phyloP scores from a whole-genome alignment of 2,113 vertebrate genomes.

The Tetraodon nigroviridis region DNA sequence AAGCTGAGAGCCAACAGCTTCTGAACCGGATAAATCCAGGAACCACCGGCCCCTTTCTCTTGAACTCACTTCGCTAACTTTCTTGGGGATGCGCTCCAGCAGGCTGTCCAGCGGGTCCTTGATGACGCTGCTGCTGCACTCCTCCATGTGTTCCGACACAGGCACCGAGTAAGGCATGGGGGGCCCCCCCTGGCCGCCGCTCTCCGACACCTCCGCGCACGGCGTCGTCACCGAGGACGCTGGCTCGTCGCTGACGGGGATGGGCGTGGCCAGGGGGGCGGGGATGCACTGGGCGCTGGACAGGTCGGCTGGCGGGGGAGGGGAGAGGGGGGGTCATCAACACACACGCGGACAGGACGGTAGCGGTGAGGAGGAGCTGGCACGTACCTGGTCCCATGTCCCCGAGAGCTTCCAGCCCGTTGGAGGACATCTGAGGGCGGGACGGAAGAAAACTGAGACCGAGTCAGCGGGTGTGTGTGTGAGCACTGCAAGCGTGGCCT shows the following conservation, averaged over 20 bases:
- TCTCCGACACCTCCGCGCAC: conserved; percentile 71
- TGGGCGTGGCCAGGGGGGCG: conserved; percentile 75
- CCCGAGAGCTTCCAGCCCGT: conserved; percentile 86
- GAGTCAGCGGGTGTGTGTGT: neutral
- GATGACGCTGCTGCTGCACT: conserved; percentile 81
- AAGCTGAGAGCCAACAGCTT: too few relatives aligned
- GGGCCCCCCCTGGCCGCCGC: conserved; percentile 72
- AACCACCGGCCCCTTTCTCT: neutral
- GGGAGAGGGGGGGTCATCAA: neutral
- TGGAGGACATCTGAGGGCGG: conserved; percentile 77
- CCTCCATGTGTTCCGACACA: conserved; percentile 85
- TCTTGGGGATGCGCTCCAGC: conserved; percentile 84
- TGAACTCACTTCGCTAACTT: conserved; percentile 81
- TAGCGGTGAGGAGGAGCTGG: neutral
- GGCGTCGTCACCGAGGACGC: conserved; percentile 66
- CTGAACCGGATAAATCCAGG: too few relatives aligned
- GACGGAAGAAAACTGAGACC: neutral
- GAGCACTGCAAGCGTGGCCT: conserved; percentile 5
- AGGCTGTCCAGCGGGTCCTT: conserved; percentile 87
- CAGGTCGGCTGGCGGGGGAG: conserved; percentile 46
- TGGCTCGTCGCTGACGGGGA: conserved; percentile 78
- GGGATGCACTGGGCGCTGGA: conserved; percentile 79
- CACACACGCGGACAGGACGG: neutral
- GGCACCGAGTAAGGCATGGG: conserved; percentile 77
- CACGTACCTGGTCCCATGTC: conserved; percentile 88